Percentiles rank a stretch among this genome's conserved stretches.
phyloP scores from a whole-genome alignment of 2,113 vertebrate species.

The Malurus melanocephalus region DNA sequence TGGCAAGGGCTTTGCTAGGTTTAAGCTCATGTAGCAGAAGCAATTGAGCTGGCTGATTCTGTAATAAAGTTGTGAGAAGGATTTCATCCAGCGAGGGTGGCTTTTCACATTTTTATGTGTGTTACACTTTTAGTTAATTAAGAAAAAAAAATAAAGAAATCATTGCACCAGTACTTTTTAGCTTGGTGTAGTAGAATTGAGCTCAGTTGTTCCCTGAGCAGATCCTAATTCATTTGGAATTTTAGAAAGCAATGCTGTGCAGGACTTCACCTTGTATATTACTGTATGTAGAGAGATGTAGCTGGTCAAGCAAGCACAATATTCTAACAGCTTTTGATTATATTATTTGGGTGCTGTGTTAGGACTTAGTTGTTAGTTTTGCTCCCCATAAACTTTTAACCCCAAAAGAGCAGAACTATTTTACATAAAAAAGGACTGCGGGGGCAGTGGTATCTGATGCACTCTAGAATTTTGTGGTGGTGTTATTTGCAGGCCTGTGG shows the following conservation, averaged over 20 bases:
- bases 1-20: not conserved
- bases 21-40: not conserved
- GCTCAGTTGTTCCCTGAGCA: not conserved
- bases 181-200: not conserved
- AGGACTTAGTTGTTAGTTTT: not conserved
- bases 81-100: not conserved
- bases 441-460: rapidly evolving
- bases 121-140: not conserved
- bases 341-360: not conserved
- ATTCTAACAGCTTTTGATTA: not conserved
- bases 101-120: not conserved
- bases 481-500: not conserved
- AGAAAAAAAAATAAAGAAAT: not conserved
- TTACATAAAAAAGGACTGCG: not conserved
- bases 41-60: not conserved
- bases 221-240: not conserved
- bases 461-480: not conserved
- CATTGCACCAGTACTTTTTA: not conserved
- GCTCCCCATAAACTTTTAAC: not conserved
- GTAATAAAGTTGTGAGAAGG: not conserved
- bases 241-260: not conserved
- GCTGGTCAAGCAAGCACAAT: not conserved
- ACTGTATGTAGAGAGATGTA: too few relatives aligned
- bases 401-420: not conserved
- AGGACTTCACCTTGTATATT: not conserved